Evolutionary conservation across 2,113 vertebrate species (phyloP), one percentile per base, ranked within the genome.

Genomic region (Caranx ignobilis): DNA sequence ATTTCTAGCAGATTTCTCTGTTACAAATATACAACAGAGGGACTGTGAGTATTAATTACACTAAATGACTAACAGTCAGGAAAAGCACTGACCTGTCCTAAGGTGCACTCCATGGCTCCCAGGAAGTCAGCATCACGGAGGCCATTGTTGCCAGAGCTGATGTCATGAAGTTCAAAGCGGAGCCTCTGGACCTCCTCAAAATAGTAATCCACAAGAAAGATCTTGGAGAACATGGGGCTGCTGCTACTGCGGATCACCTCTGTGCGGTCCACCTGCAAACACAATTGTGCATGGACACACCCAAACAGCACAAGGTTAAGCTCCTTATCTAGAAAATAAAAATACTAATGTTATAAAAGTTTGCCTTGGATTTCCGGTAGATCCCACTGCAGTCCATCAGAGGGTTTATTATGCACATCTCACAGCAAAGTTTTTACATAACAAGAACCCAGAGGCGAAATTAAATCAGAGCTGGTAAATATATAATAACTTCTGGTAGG

Each of bases 101-200:
- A 95, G 0, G 98, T 99, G 86, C 98, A 99, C 77, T 99, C 98
- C 97, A 99, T 97, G 76, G 96, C 92, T 15, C 98, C 98, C 1
- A 99, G 95, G 81, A 99, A 99, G 91, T 99, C 98, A 0, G 97
- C 96, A 69, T 99, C 98, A 70, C 98, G 97, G 67, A 99, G 94
- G 60, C 97, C 98, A 2, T 99, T 98, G 93, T 98, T 97, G 70
- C 96, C 97, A 83, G 96, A 97, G 94, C 97, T 98, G 60, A 99
- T 99, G 87, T 99, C 97, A 5, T 98, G 97, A 52, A 99, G 97
- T 74, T 99, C 98, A 84, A 97, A 98, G 2, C 98, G 92, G 60
- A 99, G 88, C 52, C 97, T 94, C 88, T 99, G 98, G n/a, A 99
- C 97, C 85, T 99, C 98, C 88, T 99, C 98, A 56, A 99, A 99